Evolutionary conservation across 2,797 vertebrate species (phyloP), one percentile per base, ranked within the genome.

Genomic region (Crypturellus tataupa): DNA sequence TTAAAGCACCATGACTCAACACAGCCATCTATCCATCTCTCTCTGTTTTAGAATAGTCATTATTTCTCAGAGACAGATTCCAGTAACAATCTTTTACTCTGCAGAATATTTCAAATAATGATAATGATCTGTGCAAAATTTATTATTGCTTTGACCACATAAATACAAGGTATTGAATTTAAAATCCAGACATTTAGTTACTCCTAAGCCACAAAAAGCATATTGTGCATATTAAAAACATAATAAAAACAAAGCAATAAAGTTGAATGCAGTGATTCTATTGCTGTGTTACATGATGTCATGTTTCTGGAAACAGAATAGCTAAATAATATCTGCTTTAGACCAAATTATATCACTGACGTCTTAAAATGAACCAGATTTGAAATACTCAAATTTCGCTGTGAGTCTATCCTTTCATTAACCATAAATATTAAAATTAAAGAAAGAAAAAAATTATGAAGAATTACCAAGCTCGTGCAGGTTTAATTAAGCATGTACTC

Each of bases 401-500:
- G 25, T 6, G 83, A 87, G 10, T 42, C 64, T 67, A 5, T 75
- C 12, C 18, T 68, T 87, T 39, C 46, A 55, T 39, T 18, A 85
- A 75, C 27, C 8, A 44, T 5, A 75, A 39, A 80, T 73, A 5
- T 35, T 3, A 63, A 65, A 89, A 17, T 16, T 70, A 56, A 8
- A 25, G 56, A 37, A 65, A 51, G 53, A 56, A 93, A 75, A 44
- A 44, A 37, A 65, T 39, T 39, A 59, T 51, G 49, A 93, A 76
- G 21, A 85, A 94, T 85, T 62, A 88, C 33, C 25, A 58, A 68
- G 15, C 17, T 93, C 85, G 65, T 90, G 15, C 6, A 75, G 90
- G 12, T 63, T 87, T 86, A 96, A 95, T 88, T 95, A 93, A 78
- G 42, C 53, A 75, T 76, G 70, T 37, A 68, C 29, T 71, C 39